These are phyloP conservation scores for Cybosia mesomella DNA, from an alignment of 2,888 invertebrate genomes.

Conservation along the genomic window DNA sequence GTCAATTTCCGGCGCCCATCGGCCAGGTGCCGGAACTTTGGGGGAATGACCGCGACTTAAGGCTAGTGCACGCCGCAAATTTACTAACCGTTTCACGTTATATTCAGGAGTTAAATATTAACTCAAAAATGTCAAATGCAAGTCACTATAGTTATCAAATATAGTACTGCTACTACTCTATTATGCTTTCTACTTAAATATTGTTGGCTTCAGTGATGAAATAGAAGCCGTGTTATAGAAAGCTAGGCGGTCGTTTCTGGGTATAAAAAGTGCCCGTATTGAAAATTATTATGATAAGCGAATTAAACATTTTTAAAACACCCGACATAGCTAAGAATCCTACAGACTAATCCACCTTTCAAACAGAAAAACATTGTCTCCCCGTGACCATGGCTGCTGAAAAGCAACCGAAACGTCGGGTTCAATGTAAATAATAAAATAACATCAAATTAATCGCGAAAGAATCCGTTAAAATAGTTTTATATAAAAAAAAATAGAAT, in stretches of 20 bases:
- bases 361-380: too few relatives aligned
- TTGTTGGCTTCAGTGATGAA: neutral
- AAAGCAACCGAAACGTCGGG: too few relatives aligned
- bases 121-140: too few relatives aligned
- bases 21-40: conserved; percentile 65
- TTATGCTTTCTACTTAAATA: neutral
- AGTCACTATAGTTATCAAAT: neutral
- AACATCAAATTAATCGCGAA: too few relatives aligned
- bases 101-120: neutral
- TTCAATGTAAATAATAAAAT: too few relatives aligned
- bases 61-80: conserved; percentile 59
- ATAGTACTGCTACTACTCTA: neutral
- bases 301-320: too few relatives aligned
- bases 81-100: conserved; percentile 39
- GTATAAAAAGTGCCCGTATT: neutral
- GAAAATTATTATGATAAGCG: too few relatives aligned
- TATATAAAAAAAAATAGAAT: too few relatives aligned
- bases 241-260: neutral
- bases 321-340: too few relatives aligned
- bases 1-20: conserved; percentile 65
- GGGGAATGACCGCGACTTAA: conserved; percentile 67
- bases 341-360: too few relatives aligned
- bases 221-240: neutral
- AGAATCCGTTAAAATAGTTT: too few relatives aligned
- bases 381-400: too few relatives aligned